Conservation (phyloP, 2,797 vertebrate genomes). For the Dipus sagitta region DNA sequence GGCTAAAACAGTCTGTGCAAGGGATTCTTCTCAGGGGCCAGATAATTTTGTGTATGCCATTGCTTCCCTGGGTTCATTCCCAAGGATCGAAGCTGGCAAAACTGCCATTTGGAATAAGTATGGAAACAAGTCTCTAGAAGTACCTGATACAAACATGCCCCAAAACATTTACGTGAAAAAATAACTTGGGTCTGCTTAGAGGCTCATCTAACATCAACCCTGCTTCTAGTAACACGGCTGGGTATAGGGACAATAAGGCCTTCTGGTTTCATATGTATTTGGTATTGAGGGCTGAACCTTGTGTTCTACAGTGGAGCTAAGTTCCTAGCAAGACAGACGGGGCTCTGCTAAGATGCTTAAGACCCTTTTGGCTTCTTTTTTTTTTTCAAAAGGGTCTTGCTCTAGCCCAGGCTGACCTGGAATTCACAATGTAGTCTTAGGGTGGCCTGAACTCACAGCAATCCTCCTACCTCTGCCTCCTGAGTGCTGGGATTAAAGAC, state of each 20-base stretch:
- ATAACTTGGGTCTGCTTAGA: background rate
- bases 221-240: conserved; percentile 30
- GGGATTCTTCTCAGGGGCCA: conserved; percentile 29
- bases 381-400: background rate
- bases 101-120: conserved; percentile 6
- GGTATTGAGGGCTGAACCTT: background rate
- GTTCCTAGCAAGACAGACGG: background rate
- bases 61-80: background rate
- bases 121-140: background rate
- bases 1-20: conserved; percentile 29
- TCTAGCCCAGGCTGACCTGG: too few species aligned
- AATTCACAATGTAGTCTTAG: too few species aligned
- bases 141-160: background rate
- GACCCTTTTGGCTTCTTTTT: background rate
- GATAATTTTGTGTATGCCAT: conserved; percentile 5
- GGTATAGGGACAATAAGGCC: background rate
- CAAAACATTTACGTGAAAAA: background rate
- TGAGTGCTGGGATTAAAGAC: too few species aligned
- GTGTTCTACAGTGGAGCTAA: background rate
- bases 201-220: background rate
- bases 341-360: background rate
- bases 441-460: too few species aligned
- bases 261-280: background rate
- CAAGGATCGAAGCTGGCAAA: conserved; percentile 9
- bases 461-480: too few species aligned